Evolutionary conservation across 1,140 invertebrate genomes (phyloP).

Genomic region (Augochlora pura): DNA sequence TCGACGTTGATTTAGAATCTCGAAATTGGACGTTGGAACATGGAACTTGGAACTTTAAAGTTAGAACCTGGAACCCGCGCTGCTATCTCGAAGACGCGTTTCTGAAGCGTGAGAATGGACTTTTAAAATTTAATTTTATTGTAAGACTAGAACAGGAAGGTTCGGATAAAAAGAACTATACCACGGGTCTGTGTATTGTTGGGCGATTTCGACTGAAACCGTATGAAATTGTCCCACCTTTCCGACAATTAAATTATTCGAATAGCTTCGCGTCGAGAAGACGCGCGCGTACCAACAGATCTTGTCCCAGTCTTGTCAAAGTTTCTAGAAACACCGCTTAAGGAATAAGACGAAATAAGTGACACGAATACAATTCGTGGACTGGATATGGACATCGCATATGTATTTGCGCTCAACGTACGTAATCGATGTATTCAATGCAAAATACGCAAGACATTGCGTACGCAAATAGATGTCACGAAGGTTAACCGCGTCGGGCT

Average conservation of each 20-base stretch:
- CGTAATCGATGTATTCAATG: constrained; percentile 67
- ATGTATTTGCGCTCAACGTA: constrained; percentile 56
- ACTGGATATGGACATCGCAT: constrained; percentile 18
- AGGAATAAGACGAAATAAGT: too few species aligned
- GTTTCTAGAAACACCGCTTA: neutral
- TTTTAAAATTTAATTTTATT: neutral
- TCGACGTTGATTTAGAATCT: neutral
- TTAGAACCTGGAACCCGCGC: too few species aligned
- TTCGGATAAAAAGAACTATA: too few species aligned
- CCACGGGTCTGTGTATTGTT: too few species aligned
- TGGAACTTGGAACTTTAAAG: too few species aligned
- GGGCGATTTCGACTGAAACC: too few species aligned
- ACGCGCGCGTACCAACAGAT: neutral
- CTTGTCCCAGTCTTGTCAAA: neutral
- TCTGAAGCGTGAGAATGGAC: too few species aligned
- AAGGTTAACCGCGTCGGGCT: constrained; percentile 51
- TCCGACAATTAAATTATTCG: too few species aligned
- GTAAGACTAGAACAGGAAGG: neutral
- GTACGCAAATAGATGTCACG: constrained; percentile 63
- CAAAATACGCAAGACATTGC: constrained; percentile 57
- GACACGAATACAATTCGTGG: neutral
- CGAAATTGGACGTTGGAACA: too few species aligned
- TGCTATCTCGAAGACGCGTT: too few species aligned
- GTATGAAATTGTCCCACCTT: too few species aligned
- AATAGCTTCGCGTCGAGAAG: too few species aligned